These are phyloP conservation scores for Drosophila helvetica DNA, from an alignment of 2,888 invertebrate species.

Conservation along the genomic window DNA sequence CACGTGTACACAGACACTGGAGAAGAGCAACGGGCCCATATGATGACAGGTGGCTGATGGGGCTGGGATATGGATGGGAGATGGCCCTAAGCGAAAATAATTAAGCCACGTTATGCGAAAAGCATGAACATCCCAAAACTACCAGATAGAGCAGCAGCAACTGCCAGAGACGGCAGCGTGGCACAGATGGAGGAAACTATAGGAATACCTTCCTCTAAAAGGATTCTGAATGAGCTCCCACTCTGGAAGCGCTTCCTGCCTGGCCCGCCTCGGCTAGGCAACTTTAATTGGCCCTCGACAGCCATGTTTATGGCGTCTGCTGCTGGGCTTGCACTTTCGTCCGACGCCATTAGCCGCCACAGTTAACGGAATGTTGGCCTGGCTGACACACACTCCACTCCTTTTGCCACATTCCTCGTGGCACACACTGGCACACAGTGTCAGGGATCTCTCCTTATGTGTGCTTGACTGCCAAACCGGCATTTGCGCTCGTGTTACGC, in stretches of 20 bases:
- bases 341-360: conserved; percentile 59
- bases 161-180: conserved; percentile 56
- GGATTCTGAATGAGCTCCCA: not conserved
- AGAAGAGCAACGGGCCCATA: conserved; percentile 1
- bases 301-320: conserved; percentile 64
- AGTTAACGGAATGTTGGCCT: conserved; percentile 44
- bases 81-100: conserved; percentile 66
- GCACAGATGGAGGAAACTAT: not conserved
- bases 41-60: conserved; percentile 18
- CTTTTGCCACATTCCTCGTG: conserved; percentile 12
- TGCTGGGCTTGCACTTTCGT: conserved; percentile 71
- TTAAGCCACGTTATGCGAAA: conserved; percentile 66
- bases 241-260: not conserved
- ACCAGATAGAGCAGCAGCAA: conserved; percentile 5
- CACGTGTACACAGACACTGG: conserved; percentile 58
- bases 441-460: not conserved
- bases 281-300: conserved; percentile 70
- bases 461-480: conserved; percentile 27
- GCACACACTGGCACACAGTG: not conserved
- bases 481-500: conserved; percentile 29
- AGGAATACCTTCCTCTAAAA: not conserved
- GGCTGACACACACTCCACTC: conserved; percentile 1
- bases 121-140: conserved; percentile 43
- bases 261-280: conserved; percentile 13
- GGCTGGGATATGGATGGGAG: not conserved